Conservation (phyloP, 2,888 invertebrate species). For the Amblyteles armatorius region DNA sequence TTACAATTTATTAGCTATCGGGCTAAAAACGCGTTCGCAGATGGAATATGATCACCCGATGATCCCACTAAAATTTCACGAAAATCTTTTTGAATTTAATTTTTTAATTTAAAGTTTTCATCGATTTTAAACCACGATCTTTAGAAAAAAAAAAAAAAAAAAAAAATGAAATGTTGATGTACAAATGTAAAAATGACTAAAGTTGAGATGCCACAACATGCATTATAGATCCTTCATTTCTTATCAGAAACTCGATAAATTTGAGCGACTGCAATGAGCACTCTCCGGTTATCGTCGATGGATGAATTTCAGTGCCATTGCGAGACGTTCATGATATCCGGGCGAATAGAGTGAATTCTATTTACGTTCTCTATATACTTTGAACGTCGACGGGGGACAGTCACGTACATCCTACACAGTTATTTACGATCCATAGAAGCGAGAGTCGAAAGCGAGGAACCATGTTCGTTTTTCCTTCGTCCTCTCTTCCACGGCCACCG, state of each 20-base stretch:
- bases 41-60: too few relatives aligned
- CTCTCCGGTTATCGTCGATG: conserved; percentile 2
- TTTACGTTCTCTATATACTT: neutral
- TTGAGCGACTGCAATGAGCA: neutral
- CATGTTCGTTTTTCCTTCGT: conserved; percentile 60
- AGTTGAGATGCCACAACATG: too few relatives aligned
- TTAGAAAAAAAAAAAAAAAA: too few relatives aligned
- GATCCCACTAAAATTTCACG: too few relatives aligned
- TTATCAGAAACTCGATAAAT: neutral
- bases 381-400: conserved; percentile 2
- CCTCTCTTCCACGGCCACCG: conserved; percentile 7
- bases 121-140: too few relatives aligned
- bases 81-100: too few relatives aligned
- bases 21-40: too few relatives aligned
- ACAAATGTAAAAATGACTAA: too few relatives aligned
- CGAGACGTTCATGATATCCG: conserved; percentile 14
- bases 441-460: conserved; percentile 68
- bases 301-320: neutral
- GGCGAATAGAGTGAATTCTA: conserved; percentile 5
- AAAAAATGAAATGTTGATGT: too few relatives aligned
- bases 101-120: too few relatives aligned
- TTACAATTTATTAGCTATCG: too few relatives aligned
- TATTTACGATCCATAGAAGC: conserved; percentile 65
- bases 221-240: neutral
- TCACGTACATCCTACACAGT: conserved; percentile 50